Conservation (phyloP, 2,888 invertebrate genomes). For the Operophtera brumata region DNA sequence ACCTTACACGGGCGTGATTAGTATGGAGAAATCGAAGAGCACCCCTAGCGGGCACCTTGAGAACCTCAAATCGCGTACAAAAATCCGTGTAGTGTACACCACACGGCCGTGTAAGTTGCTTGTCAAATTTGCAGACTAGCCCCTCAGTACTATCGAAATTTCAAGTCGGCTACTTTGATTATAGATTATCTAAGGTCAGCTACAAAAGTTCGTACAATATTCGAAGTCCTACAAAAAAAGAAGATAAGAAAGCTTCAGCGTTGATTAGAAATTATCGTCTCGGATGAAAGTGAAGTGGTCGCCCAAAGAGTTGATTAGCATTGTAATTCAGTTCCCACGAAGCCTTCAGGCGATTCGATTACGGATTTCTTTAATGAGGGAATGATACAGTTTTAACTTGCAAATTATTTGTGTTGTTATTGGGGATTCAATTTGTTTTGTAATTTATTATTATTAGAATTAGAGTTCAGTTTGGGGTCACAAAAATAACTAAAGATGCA, state of each 20-base stretch:
- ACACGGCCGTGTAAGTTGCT: no score
- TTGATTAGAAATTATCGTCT: constrained; percentile 43
- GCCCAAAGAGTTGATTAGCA: constrained; percentile 55
- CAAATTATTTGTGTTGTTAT: constrained; percentile 33
- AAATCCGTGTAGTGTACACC: no score
- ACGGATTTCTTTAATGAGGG: constrained; percentile 44
- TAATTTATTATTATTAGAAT: constrained; percentile 15
- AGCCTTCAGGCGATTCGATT: constrained; percentile 55
- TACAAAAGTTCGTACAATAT: no score
- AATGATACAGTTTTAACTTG: constrained; percentile 34
- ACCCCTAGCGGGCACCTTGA: no score
- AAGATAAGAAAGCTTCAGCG: constrained; percentile 2
- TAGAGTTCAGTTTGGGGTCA: neutral
- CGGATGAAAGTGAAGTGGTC: constrained; percentile 46
- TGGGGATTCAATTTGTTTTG: constrained; percentile 18
- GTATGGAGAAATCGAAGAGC: no score
- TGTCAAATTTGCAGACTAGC: no score
- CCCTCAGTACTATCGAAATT: no score
- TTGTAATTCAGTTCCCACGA: constrained; percentile 54
- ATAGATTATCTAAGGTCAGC: no score
- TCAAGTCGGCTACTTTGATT: no score
- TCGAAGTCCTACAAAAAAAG: neutral
- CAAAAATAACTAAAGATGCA: constrained; percentile 6
- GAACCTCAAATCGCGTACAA: no score
- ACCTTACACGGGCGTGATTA: no score